These are phyloP conservation scores for Oryzias woworae DNA, from an alignment of 2,113 vertebrate genomes.

Conservation along the genomic window DNA sequence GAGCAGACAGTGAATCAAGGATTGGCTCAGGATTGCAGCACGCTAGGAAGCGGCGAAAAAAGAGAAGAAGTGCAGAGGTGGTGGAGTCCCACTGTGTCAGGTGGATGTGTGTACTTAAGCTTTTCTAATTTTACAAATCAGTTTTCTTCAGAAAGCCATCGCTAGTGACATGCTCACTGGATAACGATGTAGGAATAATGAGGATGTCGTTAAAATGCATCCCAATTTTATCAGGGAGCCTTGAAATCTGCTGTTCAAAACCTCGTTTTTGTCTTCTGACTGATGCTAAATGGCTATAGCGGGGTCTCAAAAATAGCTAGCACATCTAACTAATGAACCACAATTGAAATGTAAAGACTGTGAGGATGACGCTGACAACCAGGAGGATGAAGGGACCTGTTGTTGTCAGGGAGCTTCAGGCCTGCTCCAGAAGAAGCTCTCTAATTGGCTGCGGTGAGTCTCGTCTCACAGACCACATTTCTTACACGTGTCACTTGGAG, in stretches of 20 bases:
- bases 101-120: constrained; percentile 6
- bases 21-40: constrained; percentile 15
- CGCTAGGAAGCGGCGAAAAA: background rate
- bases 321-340: constrained; percentile 40
- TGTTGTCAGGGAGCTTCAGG: constrained; percentile 62
- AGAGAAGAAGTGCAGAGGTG: background rate
- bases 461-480: constrained; percentile 17
- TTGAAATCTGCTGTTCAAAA: constrained; percentile 14
- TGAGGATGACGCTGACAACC: constrained; percentile 36
- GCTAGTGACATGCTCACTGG: constrained; percentile 19
- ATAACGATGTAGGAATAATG: constrained; percentile 28
- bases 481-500: constrained; percentile 18
- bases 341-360: constrained; percentile 47
- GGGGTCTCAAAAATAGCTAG: constrained; percentile 27
- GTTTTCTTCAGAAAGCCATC: constrained; percentile 17
- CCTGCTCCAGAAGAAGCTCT: constrained; percentile 50
- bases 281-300: constrained; percentile 34
- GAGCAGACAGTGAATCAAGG: constrained; percentile 33
- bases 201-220: constrained; percentile 33
- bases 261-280: constrained; percentile 23
- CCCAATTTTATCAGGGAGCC: constrained; percentile 21
- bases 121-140: constrained; percentile 16
- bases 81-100: background rate
- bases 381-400: constrained; percentile 56
- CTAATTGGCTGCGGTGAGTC: constrained; percentile 63